These are phyloP conservation scores for Dynastes grantii DNA, from an alignment of 2,888 invertebrate species.

Conservation along the genomic window DNA sequence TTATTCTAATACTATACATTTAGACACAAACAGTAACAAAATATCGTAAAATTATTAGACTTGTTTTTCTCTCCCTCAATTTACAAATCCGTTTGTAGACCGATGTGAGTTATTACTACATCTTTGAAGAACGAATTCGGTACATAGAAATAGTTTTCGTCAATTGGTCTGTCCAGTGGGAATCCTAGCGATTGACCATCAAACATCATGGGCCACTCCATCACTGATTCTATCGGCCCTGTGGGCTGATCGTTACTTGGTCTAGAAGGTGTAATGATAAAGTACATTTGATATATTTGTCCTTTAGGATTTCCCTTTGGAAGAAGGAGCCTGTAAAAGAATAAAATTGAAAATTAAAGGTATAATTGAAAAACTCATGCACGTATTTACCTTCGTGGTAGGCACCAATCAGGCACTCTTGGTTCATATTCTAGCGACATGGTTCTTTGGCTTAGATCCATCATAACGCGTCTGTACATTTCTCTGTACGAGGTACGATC, in stretches of 20 bases:
- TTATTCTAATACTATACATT: not conserved
- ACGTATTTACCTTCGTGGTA: constrained; percentile 69
- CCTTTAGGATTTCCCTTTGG: constrained; percentile 81
- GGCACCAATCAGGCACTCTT: constrained; percentile 70
- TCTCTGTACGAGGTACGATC: constrained; percentile 79
- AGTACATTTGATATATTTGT: constrained; percentile 73
- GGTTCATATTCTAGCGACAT: constrained; percentile 67
- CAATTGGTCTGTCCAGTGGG: constrained; percentile 81
- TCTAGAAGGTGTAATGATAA: constrained; percentile 69
- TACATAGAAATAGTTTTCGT: constrained; percentile 75
- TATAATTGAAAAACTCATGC: not conserved
- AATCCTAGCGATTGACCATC: constrained; percentile 81
- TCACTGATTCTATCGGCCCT: constrained; percentile 54
- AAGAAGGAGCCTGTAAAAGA: constrained; percentile 72
- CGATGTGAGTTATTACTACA: constrained; percentile 70
- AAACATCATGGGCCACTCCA: constrained; percentile 53
- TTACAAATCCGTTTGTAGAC: constrained; percentile 1
- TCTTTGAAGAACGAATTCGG: constrained; percentile 81
- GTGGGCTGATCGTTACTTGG: constrained; percentile 8
- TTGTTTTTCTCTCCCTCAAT: not conserved
- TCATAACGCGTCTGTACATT: constrained; percentile 76
- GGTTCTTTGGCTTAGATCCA: constrained; percentile 58
- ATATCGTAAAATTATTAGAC: not conserved
- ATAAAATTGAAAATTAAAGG: constrained; percentile 4
- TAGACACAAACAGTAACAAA: not conserved